Evolutionary conservation across 2,113 vertebrate species (phyloP).

Genomic region (Sylvilagus bachmani): DNA sequence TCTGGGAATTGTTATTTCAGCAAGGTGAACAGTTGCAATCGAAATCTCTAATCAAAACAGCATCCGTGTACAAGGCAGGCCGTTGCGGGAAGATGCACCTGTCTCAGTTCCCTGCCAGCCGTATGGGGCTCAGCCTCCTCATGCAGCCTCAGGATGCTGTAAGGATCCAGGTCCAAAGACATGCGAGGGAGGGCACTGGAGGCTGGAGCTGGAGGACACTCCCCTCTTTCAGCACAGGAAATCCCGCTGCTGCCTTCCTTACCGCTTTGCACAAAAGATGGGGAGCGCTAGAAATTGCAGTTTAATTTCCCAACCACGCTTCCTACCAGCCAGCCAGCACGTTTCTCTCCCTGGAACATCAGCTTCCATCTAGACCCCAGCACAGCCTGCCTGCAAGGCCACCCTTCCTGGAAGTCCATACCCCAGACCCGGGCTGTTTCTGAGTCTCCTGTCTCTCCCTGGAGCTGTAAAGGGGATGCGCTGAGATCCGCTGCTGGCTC

Average conservation of each 20-base stretch:
- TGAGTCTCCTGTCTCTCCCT: background rate
- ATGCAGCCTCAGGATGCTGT: background rate
- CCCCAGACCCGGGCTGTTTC: background rate
- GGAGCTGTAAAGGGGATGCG: conserved; percentile 59
- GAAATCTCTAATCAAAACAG: background rate
- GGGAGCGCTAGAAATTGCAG: background rate
- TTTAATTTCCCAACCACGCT: background rate
- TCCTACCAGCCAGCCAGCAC: background rate
- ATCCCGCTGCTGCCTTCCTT: background rate
- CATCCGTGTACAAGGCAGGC: background rate
- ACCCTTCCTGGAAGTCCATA: background rate
- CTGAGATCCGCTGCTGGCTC: conserved; percentile 81
- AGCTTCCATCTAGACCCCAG: background rate
- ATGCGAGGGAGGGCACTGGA: fast-evolving
- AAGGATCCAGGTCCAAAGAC: background rate
- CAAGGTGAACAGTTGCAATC: background rate
- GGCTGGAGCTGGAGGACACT: fast-evolving
- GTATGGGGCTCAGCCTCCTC: fast-evolving
- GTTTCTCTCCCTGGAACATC: background rate
- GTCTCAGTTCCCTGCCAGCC: background rate
- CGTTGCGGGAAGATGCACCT: fast-evolving
- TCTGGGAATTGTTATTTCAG: background rate
- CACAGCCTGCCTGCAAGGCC: background rate
- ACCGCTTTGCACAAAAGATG: background rate
- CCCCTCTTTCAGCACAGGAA: fast-evolving